Evolutionary conservation across 2,888 invertebrate genomes (phyloP).

Genomic region (Germaria angustata): DNA sequence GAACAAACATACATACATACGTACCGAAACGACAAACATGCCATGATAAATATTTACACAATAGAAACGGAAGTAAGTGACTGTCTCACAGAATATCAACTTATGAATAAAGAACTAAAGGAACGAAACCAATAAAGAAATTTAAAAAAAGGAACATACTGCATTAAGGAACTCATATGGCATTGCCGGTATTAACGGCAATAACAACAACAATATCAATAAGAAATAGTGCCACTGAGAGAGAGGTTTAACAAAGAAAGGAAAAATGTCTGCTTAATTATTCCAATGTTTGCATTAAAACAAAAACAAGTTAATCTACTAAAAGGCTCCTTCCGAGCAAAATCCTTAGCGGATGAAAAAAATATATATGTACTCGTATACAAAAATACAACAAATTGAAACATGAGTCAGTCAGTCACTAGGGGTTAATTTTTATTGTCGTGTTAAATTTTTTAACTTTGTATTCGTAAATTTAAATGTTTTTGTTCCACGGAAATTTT

Average conservation of each 20-base stretch:
- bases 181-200: constrained; percentile 16
- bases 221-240: constrained; percentile 7
- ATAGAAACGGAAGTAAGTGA: constrained; percentile 63
- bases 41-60: constrained; percentile 36
- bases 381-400: constrained; percentile 1
- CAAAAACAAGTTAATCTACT: constrained; percentile 30
- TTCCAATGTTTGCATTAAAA: constrained; percentile 13
- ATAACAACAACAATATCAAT: not conserved
- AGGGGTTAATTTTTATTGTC: constrained; percentile 29
- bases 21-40: constrained; percentile 1
- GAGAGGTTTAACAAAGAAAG: constrained; percentile 2
- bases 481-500: not conserved
- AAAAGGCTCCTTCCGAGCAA: not conserved
- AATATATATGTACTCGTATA: too few relatives aligned
- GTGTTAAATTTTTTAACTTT: constrained; percentile 23
- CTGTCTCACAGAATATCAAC: constrained; percentile 46
- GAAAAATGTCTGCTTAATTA: not conserved
- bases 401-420: not conserved
- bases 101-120: constrained; percentile 28
- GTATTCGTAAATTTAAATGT: not conserved
- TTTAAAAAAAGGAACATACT: not conserved
- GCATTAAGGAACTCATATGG: constrained; percentile 35
- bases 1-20: too few relatives aligned
- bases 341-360: not conserved
- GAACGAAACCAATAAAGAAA: constrained; percentile 23